Evolutionary conservation across 35 echinoderm and acorn worm genomes (phyloP).

Genomic region (Ophioderma brevispina): DNA sequence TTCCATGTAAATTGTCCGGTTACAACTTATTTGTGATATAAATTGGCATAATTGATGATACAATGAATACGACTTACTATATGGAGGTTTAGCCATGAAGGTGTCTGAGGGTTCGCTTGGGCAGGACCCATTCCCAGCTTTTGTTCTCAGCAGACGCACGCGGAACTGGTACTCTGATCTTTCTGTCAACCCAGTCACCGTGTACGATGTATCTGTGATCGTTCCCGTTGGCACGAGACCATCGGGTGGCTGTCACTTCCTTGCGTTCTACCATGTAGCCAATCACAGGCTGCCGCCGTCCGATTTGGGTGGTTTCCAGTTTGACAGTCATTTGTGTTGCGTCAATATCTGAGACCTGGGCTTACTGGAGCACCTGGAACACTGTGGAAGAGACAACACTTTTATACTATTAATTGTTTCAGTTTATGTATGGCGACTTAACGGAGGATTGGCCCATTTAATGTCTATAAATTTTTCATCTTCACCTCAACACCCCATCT

Average conservation of each 20-base stretch:
- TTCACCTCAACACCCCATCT: not conserved
- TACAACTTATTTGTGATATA: too few species aligned
- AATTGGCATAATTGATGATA: too few species aligned
- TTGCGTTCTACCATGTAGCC: constrained; percentile 82
- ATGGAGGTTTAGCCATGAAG: constrained; percentile 57
- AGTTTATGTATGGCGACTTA: constrained; percentile 40
- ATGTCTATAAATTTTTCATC: too few species aligned
- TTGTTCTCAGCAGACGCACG: constrained; percentile 58
- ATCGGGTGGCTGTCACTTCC: constrained; percentile 66
- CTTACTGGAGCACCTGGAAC: constrained; percentile 62
- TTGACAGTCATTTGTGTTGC: constrained; percentile 48
- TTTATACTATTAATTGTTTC: constrained; percentile 45
- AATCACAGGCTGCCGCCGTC: constrained; percentile 56
- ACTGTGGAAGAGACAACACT: constrained; percentile 26
- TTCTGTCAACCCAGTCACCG: constrained; percentile 54
- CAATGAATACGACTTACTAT: constrained; percentile 47
- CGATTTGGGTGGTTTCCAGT: constrained; percentile 61
- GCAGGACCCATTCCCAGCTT: constrained; percentile 62
- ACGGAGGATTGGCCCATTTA: not conserved
- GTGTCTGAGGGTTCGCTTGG: constrained; percentile 32
- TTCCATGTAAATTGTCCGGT: too few species aligned
- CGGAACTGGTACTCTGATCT: constrained; percentile 68
- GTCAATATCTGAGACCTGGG: constrained; percentile 66
- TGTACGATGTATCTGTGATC: constrained; percentile 49
- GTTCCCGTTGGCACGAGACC: constrained; percentile 44